These are phyloP conservation scores for Cataglyphis cursor DNA, from an alignment of 2,888 invertebrate species.

Conservation along the genomic window DNA sequence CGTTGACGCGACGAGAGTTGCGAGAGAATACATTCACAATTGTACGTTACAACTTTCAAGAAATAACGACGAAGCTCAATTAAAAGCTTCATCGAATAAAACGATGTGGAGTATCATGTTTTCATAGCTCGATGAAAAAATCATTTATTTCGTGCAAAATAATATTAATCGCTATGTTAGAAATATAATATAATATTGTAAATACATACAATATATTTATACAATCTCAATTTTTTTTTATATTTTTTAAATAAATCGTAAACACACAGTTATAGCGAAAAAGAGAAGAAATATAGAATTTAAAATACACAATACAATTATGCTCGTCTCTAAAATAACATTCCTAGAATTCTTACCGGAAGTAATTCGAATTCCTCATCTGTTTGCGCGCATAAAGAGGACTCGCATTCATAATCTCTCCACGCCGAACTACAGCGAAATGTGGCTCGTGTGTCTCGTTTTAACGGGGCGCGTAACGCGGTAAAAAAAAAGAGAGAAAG, in stretches of 20 bases:
- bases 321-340: neutral
- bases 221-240: neutral
- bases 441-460: constrained; percentile 51
- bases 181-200: neutral
- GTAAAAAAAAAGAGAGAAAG: constrained; percentile 26
- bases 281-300: neutral
- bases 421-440: constrained; percentile 22
- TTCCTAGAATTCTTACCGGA: constrained; percentile 41
- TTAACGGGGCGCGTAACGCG: constrained; percentile 62
- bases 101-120: neutral
- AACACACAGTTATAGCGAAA: neutral
- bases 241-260: constrained; percentile 6
- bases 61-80: neutral
- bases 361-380: constrained; percentile 39
- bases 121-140: neutral
- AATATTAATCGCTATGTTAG: neutral
- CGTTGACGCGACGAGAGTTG: neutral
- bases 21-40: neutral
- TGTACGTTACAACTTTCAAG: neutral
- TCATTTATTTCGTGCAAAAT: neutral
- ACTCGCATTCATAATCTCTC: constrained; percentile 45
- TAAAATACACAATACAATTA: neutral
- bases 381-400: constrained; percentile 43
- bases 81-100: neutral
- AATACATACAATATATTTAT: neutral